A percentile compares a stretch with the other conserved stretches of the same genome.
Evolutionary conservation across 2,888 invertebrate genomes (phyloP).

Genomic region (Yponomeuta evonymella): DNA sequence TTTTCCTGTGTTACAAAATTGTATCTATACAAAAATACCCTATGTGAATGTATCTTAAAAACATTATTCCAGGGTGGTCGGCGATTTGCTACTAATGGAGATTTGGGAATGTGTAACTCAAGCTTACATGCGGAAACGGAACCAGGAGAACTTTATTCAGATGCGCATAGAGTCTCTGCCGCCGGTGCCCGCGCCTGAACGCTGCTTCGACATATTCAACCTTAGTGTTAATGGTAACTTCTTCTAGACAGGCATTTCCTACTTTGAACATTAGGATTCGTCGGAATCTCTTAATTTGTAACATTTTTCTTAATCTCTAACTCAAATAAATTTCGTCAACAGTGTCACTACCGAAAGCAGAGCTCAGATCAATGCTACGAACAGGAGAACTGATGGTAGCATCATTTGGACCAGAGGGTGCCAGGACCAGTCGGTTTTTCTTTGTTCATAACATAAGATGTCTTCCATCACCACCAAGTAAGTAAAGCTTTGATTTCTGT

Average conservation of each 20-base stretch:
- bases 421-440: slow-evolving; percentile 47
- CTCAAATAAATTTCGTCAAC: slow-evolving; percentile 8
- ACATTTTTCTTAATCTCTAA: background rate
- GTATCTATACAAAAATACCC: slow-evolving; percentile 6
- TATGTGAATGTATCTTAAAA: background rate
- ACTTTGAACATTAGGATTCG: too few relatives aligned
- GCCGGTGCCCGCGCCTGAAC: slow-evolving; percentile 44
- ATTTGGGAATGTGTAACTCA: slow-evolving; percentile 75
- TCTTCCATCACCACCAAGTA: slow-evolving; percentile 54
- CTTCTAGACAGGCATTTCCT: too few relatives aligned
- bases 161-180: slow-evolving; percentile 56
- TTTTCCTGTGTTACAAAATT: background rate
- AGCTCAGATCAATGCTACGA: slow-evolving; percentile 44
- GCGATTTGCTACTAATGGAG: slow-evolving; percentile 77
- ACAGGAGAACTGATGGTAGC: slow-evolving; percentile 54
- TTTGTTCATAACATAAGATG: slow-evolving; percentile 55
- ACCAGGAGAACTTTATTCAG: slow-evolving; percentile 33
- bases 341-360: slow-evolving; percentile 52
- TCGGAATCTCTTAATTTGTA: background rate
- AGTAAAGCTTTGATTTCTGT: slow-evolving; percentile 28
- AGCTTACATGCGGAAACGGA: slow-evolving; percentile 42
- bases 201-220: slow-evolving; percentile 45
- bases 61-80: slow-evolving; percentile 54
- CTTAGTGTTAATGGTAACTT: slow-evolving; percentile 54
- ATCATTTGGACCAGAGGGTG: slow-evolving; percentile 47